A percentile compares a stretch with the other conserved stretches of the same genome.
These are phyloP conservation scores for Galago senegalensis DNA, from an alignment of 2,797 vertebrate species.

Conservation along the genomic window DNA sequence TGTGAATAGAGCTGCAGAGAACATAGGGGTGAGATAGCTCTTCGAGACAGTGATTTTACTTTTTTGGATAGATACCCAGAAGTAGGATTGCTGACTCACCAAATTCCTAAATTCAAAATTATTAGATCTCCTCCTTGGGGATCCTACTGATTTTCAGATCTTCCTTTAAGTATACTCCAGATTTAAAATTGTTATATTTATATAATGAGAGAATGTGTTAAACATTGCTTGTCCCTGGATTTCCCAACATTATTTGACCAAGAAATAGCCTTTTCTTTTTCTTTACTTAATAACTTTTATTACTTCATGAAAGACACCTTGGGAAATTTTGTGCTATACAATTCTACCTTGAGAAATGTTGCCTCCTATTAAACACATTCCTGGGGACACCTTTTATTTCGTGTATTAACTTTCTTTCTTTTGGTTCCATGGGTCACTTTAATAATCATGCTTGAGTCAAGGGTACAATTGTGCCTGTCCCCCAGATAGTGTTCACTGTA, in stretches of 20 bases:
- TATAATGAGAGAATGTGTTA: not conserved
- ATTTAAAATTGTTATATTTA: not conserved
- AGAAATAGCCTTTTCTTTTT: not conserved
- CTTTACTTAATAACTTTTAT: not conserved
- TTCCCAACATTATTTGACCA: not conserved
- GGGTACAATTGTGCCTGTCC: too few relatives aligned
- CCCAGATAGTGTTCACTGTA: too few relatives aligned
- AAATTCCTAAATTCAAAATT: constrained; percentile 11
- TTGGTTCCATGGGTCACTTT: too few relatives aligned
- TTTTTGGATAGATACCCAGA: not conserved
- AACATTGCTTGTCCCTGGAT: not conserved
- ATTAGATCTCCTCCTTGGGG: not conserved
- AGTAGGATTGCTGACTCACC: not conserved
- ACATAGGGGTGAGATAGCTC: not conserved
- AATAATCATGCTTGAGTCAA: too few relatives aligned
- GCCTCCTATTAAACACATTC: not conserved
- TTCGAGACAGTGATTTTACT: not conserved
- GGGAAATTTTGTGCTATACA: not conserved
- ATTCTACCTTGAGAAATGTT: constrained; percentile 40
- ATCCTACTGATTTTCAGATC: not conserved
- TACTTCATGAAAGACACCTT: not conserved
- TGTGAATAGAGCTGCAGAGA: not conserved
- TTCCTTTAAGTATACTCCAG: not conserved
- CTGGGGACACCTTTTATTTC: not conserved
- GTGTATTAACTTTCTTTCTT: too few relatives aligned